Conservation (phyloP, 1,140 invertebrate species). For the Belonocnema kinseyi region DNA sequence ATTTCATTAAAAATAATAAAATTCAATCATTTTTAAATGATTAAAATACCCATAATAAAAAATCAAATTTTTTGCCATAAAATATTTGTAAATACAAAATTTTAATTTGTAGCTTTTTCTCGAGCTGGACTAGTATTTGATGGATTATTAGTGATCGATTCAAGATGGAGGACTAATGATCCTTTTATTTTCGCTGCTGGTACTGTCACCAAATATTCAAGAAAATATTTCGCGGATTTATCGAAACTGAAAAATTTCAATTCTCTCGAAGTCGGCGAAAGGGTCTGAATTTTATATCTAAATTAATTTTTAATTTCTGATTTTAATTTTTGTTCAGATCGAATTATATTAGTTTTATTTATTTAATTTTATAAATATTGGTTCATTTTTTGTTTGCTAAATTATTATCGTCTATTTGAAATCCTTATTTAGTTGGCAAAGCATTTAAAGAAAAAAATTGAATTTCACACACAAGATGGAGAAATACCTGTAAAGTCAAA, state of each 20-base stretch:
- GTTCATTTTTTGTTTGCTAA: too few relatives aligned
- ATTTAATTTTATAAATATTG: too few relatives aligned
- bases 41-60: too few relatives aligned
- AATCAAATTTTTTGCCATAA: too few relatives aligned
- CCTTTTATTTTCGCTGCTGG: conserved; percentile 82
- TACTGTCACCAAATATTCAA: conserved; percentile 79
- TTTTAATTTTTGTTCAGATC: background rate
- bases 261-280: conserved; percentile 77
- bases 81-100: too few relatives aligned
- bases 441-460: conserved; percentile 65
- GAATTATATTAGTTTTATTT: too few relatives aligned
- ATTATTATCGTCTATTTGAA: background rate
- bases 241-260: conserved; percentile 75
- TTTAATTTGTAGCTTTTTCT: conserved; percentile 78
- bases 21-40: too few relatives aligned
- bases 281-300: conserved; percentile 63
- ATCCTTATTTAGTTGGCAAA: conserved; percentile 63
- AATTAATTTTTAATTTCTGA: background rate
- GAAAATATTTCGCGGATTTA: conserved; percentile 73
- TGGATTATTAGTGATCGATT: conserved; percentile 82
- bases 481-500: background rate
- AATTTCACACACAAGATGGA: conserved; percentile 58
- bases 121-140: conserved; percentile 83
- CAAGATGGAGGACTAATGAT: conserved; percentile 83
- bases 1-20: background rate